Evolutionary conservation across 2,888 invertebrate genomes (phyloP), one percentile per base, ranked within the genome.

Genomic region (Mimas tiliae): DNA sequence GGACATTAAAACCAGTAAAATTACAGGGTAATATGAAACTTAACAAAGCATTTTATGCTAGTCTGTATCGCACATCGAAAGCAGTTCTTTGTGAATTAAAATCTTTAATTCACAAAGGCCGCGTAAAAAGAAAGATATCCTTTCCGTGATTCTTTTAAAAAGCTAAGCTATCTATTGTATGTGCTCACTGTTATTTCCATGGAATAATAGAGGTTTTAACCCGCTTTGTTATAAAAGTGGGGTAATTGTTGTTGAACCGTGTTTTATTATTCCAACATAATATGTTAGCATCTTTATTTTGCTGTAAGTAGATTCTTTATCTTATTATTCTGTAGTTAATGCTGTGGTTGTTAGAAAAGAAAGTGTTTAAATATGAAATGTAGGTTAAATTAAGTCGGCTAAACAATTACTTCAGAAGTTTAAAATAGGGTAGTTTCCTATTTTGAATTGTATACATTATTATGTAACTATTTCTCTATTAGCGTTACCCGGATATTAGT

Each of bases 101-200:
- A 34, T n/a, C n/a, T 34, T 34, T 55, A 27, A 52, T 27, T 16
- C 34, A 55, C 34, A 34, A 55, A 55, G 58, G 51, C 63, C 63
- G 67, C 65, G 65, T 67, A 65, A 65, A 70, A 69, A 65, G 69
- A 9, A 55, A 38, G 16, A 55, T 34, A 38, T 8, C 34, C 34
- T 9, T 9, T 53, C n/a, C 53, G 53, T 53, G 53, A 53, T 53
- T n/a, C 55, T 34, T 55, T 55, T 55, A 55, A 34, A n/a, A 38
- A 38, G 16, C 55, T 55, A 55, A 34, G 55, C 55, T 55, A 55
- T 55, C 53, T 53, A n/a, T 53, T 55, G 27, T 3, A 27, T 1
- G 27, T 27, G 27, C 27, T 33, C n/a, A n/a, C 53, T 53, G 53
- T 33, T 53, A 53, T 53, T 53, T 34, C 38, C 38, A 16, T 55